phyloP scores from a whole-genome alignment of 2,113 vertebrate genomes.

The Bos javanicus region DNA sequence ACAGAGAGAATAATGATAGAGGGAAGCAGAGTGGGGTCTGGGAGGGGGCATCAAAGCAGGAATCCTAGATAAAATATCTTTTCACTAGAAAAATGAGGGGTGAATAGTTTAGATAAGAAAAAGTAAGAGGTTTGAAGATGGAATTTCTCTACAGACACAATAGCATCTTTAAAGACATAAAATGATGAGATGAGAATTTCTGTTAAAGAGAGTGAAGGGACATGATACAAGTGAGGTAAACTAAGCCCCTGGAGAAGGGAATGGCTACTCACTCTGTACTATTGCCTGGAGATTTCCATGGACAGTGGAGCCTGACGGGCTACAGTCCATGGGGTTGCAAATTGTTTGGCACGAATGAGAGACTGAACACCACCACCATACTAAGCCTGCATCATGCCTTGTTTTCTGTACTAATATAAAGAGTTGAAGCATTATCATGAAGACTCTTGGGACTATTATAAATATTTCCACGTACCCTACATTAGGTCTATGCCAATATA shows the following conservation, averaged over 20 bases:
- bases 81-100: neutral
- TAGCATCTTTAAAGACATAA: neutral
- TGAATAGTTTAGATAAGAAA: neutral
- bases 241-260: neutral
- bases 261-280: neutral
- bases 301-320: neutral
- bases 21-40: neutral
- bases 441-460: neutral
- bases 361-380: neutral
- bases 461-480: neutral
- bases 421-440: neutral
- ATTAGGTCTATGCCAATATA: neutral
- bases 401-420: neutral
- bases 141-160: neutral
- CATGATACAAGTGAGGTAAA: neutral
- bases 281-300: neutral
- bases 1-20: neutral
- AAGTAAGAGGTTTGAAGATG: neutral
- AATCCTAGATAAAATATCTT: neutral
- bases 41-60: neutral
- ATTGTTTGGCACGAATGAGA: neutral
- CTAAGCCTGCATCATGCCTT: neutral
- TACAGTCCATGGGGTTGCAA: neutral
- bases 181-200: neutral
- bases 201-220: neutral